A percentile compares a stretch with the other conserved stretches of the same genome.
Conservation (phyloP, 2,113 vertebrate species). For the Spea multiplicata region DNA sequence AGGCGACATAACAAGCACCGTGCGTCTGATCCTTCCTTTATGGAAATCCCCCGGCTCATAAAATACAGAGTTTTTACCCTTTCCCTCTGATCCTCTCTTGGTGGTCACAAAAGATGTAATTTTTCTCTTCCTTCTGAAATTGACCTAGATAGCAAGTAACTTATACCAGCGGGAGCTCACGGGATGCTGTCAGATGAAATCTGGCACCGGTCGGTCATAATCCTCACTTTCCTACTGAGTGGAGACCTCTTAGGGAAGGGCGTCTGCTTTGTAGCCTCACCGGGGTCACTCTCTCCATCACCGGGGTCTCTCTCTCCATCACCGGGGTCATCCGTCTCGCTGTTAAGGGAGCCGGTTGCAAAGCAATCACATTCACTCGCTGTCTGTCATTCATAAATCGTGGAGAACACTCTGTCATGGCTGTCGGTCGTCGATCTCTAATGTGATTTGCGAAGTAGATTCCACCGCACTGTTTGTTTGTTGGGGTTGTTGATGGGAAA, state of each 20-base stretch:
- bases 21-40: slow-evolving; percentile 25
- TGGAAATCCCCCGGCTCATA: slow-evolving; percentile 20
- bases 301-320: too few relatives aligned
- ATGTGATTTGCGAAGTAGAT: too few relatives aligned
- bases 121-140: slow-evolving; percentile 36
- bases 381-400: slow-evolving; percentile 39
- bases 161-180: slow-evolving; percentile 22
- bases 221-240: slow-evolving; percentile 28
- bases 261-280: slow-evolving; percentile 14
- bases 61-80: slow-evolving; percentile 8
- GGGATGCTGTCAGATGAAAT: slow-evolving; percentile 10
- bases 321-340: slow-evolving; percentile 44
- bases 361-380: slow-evolving; percentile 10
- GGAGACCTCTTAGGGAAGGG: slow-evolving; percentile 18
- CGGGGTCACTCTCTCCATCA: slow-evolving; percentile 20
- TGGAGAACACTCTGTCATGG: slow-evolving; percentile 2
- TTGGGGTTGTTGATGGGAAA: too few relatives aligned
- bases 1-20: neutral
- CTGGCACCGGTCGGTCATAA: slow-evolving; percentile 27
- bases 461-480: too few relatives aligned
- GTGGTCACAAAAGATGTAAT: slow-evolving; percentile 32
- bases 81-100: slow-evolving; percentile 8
- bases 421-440: too few relatives aligned
- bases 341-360: slow-evolving; percentile 34
- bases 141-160: slow-evolving; percentile 43